phyloP scores from a whole-genome alignment of 2,797 vertebrate genomes.

The Emydoidea blandingii region DNA sequence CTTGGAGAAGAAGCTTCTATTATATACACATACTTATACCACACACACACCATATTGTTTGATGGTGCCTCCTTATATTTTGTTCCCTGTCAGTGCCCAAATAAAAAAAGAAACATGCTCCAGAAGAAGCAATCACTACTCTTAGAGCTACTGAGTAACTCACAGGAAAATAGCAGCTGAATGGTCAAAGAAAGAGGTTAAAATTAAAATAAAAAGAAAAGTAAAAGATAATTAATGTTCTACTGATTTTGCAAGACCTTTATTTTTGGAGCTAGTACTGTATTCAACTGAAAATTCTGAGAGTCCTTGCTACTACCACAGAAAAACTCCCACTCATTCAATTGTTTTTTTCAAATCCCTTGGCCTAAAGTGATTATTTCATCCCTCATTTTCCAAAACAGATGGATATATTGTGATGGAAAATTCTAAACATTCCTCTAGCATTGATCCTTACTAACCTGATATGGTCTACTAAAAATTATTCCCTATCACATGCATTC shows the following conservation, averaged over 20 bases:
- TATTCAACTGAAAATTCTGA: neutral
- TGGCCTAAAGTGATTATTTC: slow-evolving; percentile 6
- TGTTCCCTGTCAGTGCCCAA: neutral
- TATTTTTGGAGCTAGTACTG: neutral
- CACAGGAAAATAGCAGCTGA: neutral
- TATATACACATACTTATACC: neutral
- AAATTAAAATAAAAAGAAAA: accelerated
- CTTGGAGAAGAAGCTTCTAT: neutral
- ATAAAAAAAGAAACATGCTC: neutral
- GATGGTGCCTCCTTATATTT: neutral
- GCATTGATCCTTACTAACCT: slow-evolving; percentile 57
- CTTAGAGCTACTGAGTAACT: neutral
- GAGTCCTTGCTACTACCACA: neutral
- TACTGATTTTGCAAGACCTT: neutral
- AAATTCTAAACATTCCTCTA: slow-evolving; percentile 55
- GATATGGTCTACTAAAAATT: slow-evolving; percentile 70
- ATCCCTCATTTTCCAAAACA: neutral
- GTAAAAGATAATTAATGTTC: neutral
- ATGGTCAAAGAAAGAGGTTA: neutral
- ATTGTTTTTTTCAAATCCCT: neutral
- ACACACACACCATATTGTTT: accelerated
- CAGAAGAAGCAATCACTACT: neutral
- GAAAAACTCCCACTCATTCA: neutral
- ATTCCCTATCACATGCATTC: slow-evolving; percentile 33
- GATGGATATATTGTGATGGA: slow-evolving; percentile 24